Percentiles rank a stretch among this genome's conserved stretches.
Evolutionary conservation across 2,113 vertebrate genomes (phyloP).

Genomic region (Sylvia atricapilla): DNA sequence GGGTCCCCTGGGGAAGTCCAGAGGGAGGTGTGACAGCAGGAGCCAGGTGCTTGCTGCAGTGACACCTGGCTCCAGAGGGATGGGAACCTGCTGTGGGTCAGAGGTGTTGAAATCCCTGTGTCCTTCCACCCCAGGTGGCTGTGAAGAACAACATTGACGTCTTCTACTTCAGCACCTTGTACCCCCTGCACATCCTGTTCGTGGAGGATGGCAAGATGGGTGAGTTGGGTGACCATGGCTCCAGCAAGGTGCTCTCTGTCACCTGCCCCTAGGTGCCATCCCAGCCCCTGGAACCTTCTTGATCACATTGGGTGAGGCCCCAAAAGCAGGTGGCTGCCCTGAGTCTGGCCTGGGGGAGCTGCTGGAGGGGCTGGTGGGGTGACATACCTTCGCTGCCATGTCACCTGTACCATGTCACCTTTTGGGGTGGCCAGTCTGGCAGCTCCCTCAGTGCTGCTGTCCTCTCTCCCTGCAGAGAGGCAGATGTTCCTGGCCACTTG

Average conservation of each 20-base stretch:
- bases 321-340: not conserved
- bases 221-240: slow-evolving; percentile 68
- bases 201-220: slow-evolving; percentile 98
- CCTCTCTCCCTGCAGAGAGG: slow-evolving; percentile 75
- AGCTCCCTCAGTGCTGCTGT: not conserved
- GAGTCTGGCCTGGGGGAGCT: not conserved
- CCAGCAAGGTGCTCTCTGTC: not conserved
- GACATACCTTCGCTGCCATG: fast-evolving
- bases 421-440: fast-evolving
- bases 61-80: not conserved
- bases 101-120: fast-evolving
- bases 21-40: not conserved
- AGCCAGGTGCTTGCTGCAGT: not conserved
- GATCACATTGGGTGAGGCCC: fast-evolving
- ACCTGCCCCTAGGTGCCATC: not conserved
- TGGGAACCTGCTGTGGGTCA: fast-evolving
- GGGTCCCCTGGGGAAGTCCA: not conserved
- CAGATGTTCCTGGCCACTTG: slow-evolving; percentile 96
- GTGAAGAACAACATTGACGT: slow-evolving; percentile 99
- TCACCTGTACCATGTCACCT: not conserved
- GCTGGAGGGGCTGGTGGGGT: not conserved
- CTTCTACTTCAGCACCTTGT: slow-evolving; percentile 98
- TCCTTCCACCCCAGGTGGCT: slow-evolving; percentile 79
- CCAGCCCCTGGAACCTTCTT: not conserved
- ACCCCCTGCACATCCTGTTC: slow-evolving; percentile 94